A percentile compares a stretch with the other conserved stretches of the same genome.
phyloP scores from a whole-genome alignment of 1,140 invertebrate genomes.

The Babylonia areolata region DNA sequence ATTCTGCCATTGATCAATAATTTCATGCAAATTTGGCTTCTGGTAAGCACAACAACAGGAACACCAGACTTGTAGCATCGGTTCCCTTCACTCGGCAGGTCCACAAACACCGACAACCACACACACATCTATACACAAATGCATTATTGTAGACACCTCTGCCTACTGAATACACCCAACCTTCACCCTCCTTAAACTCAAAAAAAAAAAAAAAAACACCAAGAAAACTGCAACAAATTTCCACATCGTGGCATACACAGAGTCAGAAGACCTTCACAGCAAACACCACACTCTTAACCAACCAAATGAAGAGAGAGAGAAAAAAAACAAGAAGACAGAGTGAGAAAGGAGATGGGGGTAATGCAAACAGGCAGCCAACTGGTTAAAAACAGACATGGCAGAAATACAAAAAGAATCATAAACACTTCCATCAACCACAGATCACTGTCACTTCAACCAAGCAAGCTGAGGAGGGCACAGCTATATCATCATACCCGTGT shows the following conservation, averaged over 20 bases:
- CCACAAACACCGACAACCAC: background rate
- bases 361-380: constrained; percentile 16
- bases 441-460: constrained; percentile 16
- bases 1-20: background rate
- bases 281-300: constrained; percentile 31
- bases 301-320: background rate
- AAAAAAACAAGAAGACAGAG: background rate
- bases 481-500: background rate
- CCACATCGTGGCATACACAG: background rate
- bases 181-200: background rate
- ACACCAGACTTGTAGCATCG: background rate
- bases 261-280: constrained; percentile 18
- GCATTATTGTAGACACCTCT: background rate
- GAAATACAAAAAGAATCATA: constrained; percentile 2
- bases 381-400: constrained; percentile 1
- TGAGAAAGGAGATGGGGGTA: no score
- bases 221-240: background rate
- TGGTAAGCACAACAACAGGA: background rate
- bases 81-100: background rate
- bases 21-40: constrained; percentile 30
- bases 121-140: background rate
- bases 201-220: background rate
- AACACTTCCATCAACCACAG: background rate
- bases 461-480: background rate
- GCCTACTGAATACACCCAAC: background rate